Evolutionary conservation across 1,140 invertebrate genomes (phyloP), one percentile per base, ranked within the genome.

Genomic region (Trichomalopsis sarcophagae): DNA sequence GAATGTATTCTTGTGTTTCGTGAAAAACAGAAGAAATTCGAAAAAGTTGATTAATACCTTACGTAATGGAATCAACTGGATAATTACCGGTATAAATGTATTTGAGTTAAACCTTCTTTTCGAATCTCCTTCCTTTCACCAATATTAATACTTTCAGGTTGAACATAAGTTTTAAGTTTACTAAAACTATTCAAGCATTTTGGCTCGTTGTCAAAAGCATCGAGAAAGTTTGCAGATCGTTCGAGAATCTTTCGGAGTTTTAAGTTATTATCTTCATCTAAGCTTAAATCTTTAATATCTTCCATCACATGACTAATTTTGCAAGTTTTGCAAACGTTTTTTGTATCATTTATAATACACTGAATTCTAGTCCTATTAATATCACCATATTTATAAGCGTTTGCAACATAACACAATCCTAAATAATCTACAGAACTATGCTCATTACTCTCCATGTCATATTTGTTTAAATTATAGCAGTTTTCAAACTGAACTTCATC

Each of bases 111-210:
- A 4, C 36, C 36, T 17, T 44, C 2, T n/a, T 13, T 75, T 44
- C 10, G 23, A 21, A 75, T 21, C 10, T 75, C 36, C 36, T 40
- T 75, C 5, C 73, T 17, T 44, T 75, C 73, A 4, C 36, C 90
- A 90, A n/a, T 86, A 66, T 76, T 81, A 13, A 44, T 86, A 84
- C 30, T 82, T 44, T 75, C 84, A 21, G 21, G 84, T 76, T 14
- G 78, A 87, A 40, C 69, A 77, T 69, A 87, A 74, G 33, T 73
- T 33, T 83, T 84, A 83, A 74, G 30, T 73, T 79, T 47, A 27
- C 83, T 75, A 10, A 44, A 75, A 21, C 1, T 5, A 7, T 30
- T 75, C 0, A 75, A 87, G 75, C 11, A 76, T 81, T 82, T 87
- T 62, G 71, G 10, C 47, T 81, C 79, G 1, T 11, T 81, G 71